These are phyloP conservation scores for Pygmarrhopalites habei DNA, from an alignment of 1,140 invertebrate species.

Conservation along the genomic window DNA sequence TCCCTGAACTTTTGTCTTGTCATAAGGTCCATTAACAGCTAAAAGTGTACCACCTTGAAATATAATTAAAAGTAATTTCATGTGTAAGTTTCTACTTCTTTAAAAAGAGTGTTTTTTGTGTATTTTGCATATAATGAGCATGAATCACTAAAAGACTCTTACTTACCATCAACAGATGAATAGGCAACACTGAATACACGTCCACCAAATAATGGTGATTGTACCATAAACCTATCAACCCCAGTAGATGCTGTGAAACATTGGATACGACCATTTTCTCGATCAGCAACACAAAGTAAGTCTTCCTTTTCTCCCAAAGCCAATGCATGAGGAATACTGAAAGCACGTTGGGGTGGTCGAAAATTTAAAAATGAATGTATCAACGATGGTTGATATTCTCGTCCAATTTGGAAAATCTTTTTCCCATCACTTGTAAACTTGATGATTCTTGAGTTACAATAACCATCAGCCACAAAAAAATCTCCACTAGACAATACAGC, in stretches of 20 bases:
- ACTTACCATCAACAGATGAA: slow-evolving; percentile 45
- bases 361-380: slow-evolving; percentile 12
- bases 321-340: slow-evolving; percentile 37
- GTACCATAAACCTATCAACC: slow-evolving; percentile 48
- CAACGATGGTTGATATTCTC: slow-evolving; percentile 23
- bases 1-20: slow-evolving; percentile 50
- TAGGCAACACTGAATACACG: slow-evolving; percentile 64
- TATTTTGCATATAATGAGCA: too few species aligned
- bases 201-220: slow-evolving; percentile 54
- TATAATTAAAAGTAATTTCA: slow-evolving; percentile 20
- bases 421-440: slow-evolving; percentile 70
- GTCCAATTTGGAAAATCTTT: slow-evolving; percentile 48
- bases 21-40: slow-evolving; percentile 47
- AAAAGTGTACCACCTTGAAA: slow-evolving; percentile 46
- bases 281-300: slow-evolving; percentile 77
- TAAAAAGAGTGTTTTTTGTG: too few species aligned
- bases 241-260: slow-evolving; percentile 64
- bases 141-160: too few species aligned
- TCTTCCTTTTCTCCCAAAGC: slow-evolving; percentile 61
- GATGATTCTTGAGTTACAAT: slow-evolving; percentile 85
- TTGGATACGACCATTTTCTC: slow-evolving; percentile 79
- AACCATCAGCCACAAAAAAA: slow-evolving; percentile 91
- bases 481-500: slow-evolving; percentile 72
- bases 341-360: slow-evolving; percentile 33
- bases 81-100: too few species aligned